Conservation (phyloP, 2,113 vertebrate genomes). For the Diadophis punctatus region DNA sequence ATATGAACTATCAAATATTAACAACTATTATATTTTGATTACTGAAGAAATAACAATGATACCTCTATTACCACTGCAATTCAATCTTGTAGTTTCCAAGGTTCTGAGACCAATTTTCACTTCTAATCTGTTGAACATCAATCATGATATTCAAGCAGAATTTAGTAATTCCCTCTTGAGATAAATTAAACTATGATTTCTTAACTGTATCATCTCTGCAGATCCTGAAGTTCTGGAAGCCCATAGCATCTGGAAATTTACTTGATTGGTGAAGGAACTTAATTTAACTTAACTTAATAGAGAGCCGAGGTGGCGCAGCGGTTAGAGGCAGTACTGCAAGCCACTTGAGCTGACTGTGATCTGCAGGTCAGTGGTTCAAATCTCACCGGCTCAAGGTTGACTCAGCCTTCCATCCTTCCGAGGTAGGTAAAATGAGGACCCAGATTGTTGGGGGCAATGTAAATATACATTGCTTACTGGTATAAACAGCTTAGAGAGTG, state of each 20-base stretch:
- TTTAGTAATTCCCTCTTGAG: neutral
- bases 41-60: neutral
- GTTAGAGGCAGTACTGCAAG: too few relatives aligned
- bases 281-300: too few relatives aligned
- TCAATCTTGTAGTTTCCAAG: neutral
- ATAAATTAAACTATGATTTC: neutral
- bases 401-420: too few relatives aligned
- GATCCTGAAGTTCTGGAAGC: neutral
- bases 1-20: neutral
- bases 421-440: too few relatives aligned
- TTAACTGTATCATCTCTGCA: neutral
- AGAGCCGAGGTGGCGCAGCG: too few relatives aligned
- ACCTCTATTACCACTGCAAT: neutral
- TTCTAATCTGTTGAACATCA: neutral
- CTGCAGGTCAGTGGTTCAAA: too few relatives aligned
- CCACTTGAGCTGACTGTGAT: too few relatives aligned
- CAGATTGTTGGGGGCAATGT: too few relatives aligned
- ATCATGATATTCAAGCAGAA: neutral
- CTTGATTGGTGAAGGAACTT: neutral
- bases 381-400: too few relatives aligned
- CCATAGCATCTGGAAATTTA: neutral
- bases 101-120: neutral
- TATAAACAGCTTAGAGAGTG: too few relatives aligned
- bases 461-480: too few relatives aligned
- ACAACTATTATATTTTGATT: neutral